Conservation (phyloP, 2,113 vertebrate species). For the Ceyx melanurus region DNA sequence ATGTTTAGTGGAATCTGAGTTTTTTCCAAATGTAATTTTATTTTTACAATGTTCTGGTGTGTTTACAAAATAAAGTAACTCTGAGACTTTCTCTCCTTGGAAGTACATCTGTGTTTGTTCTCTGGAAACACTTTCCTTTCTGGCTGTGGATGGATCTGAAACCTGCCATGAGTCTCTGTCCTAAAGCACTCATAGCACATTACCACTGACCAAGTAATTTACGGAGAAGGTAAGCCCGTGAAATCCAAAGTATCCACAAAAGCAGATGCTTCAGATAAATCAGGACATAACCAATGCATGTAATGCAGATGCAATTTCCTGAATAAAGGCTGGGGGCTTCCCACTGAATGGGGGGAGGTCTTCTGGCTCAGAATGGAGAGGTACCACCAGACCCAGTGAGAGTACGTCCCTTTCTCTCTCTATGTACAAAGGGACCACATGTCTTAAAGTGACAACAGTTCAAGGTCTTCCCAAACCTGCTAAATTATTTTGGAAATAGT, state of each 20-base stretch:
- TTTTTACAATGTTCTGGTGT: background rate
- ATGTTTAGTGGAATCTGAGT: background rate
- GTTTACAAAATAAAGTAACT: background rate
- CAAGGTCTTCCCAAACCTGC: background rate
- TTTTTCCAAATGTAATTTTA: background rate
- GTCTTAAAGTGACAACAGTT: background rate
- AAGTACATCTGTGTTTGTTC: background rate
- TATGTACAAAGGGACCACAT: background rate
- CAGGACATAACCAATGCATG: background rate
- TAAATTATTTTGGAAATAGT: background rate
- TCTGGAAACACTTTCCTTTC: background rate
- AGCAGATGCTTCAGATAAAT: background rate
- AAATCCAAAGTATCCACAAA: accelerated
- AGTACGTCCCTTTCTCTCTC: background rate
- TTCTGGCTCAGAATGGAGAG: background rate
- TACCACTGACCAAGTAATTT: background rate
- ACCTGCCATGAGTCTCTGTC: background rate
- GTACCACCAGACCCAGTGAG: background rate
- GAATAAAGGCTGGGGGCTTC: background rate
- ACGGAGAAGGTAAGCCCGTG: background rate
- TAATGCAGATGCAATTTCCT: background rate
- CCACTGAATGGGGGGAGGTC: background rate
- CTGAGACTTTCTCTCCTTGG: background rate
- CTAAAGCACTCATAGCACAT: accelerated
- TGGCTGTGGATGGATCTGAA: background rate